phyloP scores from a whole-genome alignment of 2,113 vertebrate species.

The Passerina amoena region DNA sequence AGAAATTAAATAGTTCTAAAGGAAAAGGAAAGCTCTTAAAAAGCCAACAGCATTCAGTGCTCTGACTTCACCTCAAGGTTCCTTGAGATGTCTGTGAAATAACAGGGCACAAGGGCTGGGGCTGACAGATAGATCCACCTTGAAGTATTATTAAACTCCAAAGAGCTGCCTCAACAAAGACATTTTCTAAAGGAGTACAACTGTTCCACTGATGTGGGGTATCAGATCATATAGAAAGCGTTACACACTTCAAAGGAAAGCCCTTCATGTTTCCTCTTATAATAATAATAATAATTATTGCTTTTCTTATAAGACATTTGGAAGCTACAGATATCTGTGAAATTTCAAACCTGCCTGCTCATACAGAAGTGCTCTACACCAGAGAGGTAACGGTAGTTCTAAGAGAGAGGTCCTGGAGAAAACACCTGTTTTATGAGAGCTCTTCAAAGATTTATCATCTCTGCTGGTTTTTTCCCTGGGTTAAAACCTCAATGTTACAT shows the following conservation, averaged over 20 bases:
- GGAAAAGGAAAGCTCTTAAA: not conserved
- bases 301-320: not conserved
- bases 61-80: not conserved
- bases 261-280: not conserved
- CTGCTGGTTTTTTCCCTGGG: not conserved
- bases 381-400: not conserved
- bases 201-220: not conserved
- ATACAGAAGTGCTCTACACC: not conserved
- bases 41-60: not conserved
- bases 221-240: not conserved
- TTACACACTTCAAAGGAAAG: not conserved
- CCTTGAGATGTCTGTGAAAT: not conserved
- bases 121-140: not conserved
- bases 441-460: not conserved
- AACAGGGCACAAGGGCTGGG: not conserved
- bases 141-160: not conserved
- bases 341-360: not conserved
- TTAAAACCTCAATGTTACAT: not conserved
- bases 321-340: not conserved
- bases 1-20: not conserved
- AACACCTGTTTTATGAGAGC: not conserved
- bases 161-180: not conserved
- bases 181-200: not conserved
- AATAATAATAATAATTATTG: not conserved
- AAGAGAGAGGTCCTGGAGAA: not conserved